These are phyloP conservation scores for Halcyon senegalensis DNA, from an alignment of 2,113 vertebrate genomes.

Conservation along the genomic window DNA sequence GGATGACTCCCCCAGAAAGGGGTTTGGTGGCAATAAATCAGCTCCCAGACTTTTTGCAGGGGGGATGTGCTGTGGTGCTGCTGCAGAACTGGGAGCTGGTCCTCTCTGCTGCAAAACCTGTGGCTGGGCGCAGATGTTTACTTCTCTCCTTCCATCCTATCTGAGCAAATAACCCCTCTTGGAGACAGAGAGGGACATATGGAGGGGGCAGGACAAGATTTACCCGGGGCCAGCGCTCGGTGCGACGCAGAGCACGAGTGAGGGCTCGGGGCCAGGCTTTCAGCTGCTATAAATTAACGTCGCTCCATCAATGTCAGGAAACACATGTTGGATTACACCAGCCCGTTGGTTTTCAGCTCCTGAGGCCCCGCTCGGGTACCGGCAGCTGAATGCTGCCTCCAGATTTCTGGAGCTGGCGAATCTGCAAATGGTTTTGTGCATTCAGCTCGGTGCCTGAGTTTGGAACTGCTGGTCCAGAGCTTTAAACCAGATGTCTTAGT, in stretches of 20 bases:
- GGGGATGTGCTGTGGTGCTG: fast-evolving
- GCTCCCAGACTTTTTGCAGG: background rate
- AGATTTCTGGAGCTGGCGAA: background rate
- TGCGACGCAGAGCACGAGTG: fast-evolving
- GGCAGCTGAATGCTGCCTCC: background rate
- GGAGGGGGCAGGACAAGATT: background rate
- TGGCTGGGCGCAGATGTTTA: background rate
- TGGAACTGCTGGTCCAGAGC: background rate
- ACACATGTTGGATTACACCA: background rate
- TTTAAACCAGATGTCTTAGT: background rate
- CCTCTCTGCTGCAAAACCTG: background rate
- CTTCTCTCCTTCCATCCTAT: background rate
- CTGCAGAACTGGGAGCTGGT: background rate
- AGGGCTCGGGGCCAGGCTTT: background rate
- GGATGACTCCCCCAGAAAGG: background rate
- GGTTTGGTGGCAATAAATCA: background rate
- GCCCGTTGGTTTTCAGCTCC: background rate
- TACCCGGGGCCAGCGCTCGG: background rate
- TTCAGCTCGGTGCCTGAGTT: fast-evolving
- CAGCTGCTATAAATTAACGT: background rate
- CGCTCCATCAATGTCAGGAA: background rate
- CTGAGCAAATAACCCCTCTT: background rate
- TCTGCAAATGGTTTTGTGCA: background rate
- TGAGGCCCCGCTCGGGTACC: background rate
- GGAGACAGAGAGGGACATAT: background rate